phyloP scores from a whole-genome alignment of 1,140 invertebrate species.

The Drosophila dunni region DNA sequence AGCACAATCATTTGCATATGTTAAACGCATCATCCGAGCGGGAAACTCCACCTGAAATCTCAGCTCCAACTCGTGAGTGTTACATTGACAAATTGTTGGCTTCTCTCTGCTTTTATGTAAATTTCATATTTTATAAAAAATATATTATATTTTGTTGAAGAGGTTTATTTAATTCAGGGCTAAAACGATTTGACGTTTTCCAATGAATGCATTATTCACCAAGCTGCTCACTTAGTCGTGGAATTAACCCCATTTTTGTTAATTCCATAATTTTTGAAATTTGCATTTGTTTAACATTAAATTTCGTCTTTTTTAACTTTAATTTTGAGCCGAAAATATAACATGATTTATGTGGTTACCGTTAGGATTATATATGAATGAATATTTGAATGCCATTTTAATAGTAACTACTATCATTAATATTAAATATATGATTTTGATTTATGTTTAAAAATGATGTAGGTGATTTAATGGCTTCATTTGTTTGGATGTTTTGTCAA shows the following conservation, averaged over 20 bases:
- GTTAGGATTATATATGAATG: too few species aligned
- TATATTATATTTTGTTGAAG: slow-evolving; percentile 6
- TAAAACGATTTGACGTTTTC: slow-evolving; percentile 64
- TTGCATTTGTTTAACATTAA: neutral
- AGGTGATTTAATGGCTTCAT: too few species aligned
- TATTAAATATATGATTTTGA: too few species aligned
- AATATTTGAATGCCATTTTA: too few species aligned
- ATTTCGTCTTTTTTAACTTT: neutral
- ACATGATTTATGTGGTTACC: too few species aligned
- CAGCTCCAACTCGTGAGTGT: slow-evolving; percentile 51
- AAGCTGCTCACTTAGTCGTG: neutral
- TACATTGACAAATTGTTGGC: slow-evolving; percentile 72
- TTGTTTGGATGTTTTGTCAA: too few species aligned
- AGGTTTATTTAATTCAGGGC: slow-evolving; percentile 67
- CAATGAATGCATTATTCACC: slow-evolving; percentile 54
- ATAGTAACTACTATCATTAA: too few species aligned
- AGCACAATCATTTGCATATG: slow-evolving; percentile 68
- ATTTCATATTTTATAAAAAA: slow-evolving; percentile 33
- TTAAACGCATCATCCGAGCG: slow-evolving; percentile 34
- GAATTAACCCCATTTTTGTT: slow-evolving; percentile 13
- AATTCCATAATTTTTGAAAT: neutral
- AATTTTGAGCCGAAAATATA: too few species aligned
- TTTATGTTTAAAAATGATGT: too few species aligned
- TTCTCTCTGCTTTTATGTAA: slow-evolving; percentile 67
- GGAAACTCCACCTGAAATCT: neutral